phyloP scores from a whole-genome alignment of 2,888 invertebrate genomes.

The Protula sp. region DNA sequence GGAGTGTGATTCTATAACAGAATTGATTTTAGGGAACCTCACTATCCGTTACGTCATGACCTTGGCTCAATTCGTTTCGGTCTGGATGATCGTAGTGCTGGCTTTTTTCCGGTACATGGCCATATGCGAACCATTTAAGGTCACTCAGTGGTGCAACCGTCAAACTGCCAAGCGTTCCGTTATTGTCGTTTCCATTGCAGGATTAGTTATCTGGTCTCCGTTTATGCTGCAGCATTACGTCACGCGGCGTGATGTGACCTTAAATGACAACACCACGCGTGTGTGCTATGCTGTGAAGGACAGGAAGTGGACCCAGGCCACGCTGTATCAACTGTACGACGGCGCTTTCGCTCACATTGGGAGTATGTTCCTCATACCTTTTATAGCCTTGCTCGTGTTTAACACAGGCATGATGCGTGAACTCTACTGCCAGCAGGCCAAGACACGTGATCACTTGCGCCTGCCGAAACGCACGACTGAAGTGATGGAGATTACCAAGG shows the following conservation, averaged over 20 bases:
- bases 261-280: neutral
- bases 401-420: neutral
- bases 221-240: neutral
- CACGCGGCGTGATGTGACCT: neutral
- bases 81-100: neutral
- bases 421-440: neutral
- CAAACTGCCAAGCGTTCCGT: neutral
- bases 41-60: too few species aligned
- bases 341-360: neutral
- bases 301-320: neutral
- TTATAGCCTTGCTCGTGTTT: neutral
- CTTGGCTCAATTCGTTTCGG: neutral
- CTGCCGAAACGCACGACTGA: neutral
- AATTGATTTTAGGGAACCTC: neutral
- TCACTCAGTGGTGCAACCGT: neutral
- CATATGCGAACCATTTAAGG: neutral
- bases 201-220: neutral
- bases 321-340: neutral
- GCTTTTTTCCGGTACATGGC: neutral
- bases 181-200: neutral
- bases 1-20: neutral
- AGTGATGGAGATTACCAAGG: neutral
- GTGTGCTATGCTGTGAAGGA: neutral
- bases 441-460: neutral
- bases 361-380: neutral